phyloP scores from a whole-genome alignment of 1,140 invertebrate genomes.

The Pogonomyrmex californicus region DNA sequence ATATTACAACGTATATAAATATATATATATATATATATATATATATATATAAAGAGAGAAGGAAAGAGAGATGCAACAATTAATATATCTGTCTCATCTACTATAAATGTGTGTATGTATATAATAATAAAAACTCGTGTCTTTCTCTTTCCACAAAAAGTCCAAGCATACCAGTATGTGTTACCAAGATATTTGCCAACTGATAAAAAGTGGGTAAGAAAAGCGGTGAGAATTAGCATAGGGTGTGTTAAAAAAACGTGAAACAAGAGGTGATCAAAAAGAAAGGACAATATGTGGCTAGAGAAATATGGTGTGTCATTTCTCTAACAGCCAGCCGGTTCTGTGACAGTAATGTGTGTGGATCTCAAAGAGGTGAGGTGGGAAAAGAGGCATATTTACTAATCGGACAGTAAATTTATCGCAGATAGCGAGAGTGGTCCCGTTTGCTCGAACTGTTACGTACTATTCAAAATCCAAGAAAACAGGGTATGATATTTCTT shows the following conservation, averaged over 20 bases:
- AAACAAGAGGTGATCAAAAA: slow-evolving; percentile 55
- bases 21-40: slow-evolving; percentile 31
- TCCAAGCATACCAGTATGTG: slow-evolving; percentile 78
- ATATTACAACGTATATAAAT: slow-evolving; percentile 43
- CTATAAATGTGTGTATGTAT: slow-evolving; percentile 66
- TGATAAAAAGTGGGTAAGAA: slow-evolving; percentile 81
- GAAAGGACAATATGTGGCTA: slow-evolving; percentile 43
- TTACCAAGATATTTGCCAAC: slow-evolving; percentile 79
- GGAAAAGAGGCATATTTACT: slow-evolving; percentile 74
- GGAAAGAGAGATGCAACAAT: slow-evolving; percentile 73
- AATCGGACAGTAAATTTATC: slow-evolving; percentile 76
- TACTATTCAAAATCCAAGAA: not conserved
- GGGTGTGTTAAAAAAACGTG: slow-evolving; percentile 71
- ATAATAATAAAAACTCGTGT: slow-evolving; percentile 74
- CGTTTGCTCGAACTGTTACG: slow-evolving; percentile 8
- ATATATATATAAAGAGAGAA: slow-evolving; percentile 53
- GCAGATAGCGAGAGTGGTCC: slow-evolving; percentile 75
- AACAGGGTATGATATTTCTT: not conserved
- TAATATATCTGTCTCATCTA: slow-evolving; percentile 72
- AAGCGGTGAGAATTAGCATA: slow-evolving; percentile 84
- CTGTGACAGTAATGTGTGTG: slow-evolving; percentile 46
- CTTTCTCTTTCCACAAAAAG: slow-evolving; percentile 72
- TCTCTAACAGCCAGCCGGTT: slow-evolving; percentile 81
- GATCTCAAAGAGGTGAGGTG: slow-evolving; percentile 16
- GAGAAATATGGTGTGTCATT: slow-evolving; percentile 76